Conservation (phyloP, 2,113 vertebrate species). For the Hydrolagus affinis region DNA sequence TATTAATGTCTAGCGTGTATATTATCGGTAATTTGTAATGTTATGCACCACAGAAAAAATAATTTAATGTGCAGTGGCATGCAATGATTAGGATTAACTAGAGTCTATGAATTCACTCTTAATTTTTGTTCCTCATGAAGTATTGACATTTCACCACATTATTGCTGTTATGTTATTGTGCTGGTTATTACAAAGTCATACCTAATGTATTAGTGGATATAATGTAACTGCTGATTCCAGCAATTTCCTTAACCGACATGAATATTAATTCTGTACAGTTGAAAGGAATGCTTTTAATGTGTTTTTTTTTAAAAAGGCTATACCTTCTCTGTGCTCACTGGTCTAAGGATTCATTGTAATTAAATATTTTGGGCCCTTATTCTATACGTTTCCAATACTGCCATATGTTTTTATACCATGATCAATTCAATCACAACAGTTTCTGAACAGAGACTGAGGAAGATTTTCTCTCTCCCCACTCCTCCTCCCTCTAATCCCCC, state of each 20-base stretch:
- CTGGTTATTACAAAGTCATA: conserved; percentile 4
- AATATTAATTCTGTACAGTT: conserved; percentile 7
- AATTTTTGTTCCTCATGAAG: conserved; percentile 21
- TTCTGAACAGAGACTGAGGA: too few species aligned
- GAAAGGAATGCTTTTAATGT: background rate
- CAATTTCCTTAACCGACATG: background rate
- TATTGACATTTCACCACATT: conserved; percentile 26
- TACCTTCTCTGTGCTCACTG: too few species aligned
- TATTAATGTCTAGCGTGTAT: conserved; percentile 23
- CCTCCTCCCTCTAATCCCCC: too few species aligned
- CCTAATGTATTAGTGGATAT: background rate
- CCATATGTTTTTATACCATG: too few species aligned
- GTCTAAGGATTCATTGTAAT: background rate
- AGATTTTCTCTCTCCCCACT: too few species aligned
- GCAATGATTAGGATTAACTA: conserved; percentile 22
- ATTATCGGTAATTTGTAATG: conserved; percentile 22
- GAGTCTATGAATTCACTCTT: conserved; percentile 22
- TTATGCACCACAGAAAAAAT: background rate
- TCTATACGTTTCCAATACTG: too few species aligned
- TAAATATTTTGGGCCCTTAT: too few species aligned
- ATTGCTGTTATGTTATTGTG: conserved; percentile 17
- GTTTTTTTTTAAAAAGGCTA: background rate
- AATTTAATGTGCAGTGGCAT: background rate
- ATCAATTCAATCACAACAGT: too few species aligned
- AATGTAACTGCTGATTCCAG: background rate